Evolutionary conservation across 2,797 vertebrate genomes (phyloP), one percentile per base, ranked within the genome.

Genomic region (Nannoperca australis): DNA sequence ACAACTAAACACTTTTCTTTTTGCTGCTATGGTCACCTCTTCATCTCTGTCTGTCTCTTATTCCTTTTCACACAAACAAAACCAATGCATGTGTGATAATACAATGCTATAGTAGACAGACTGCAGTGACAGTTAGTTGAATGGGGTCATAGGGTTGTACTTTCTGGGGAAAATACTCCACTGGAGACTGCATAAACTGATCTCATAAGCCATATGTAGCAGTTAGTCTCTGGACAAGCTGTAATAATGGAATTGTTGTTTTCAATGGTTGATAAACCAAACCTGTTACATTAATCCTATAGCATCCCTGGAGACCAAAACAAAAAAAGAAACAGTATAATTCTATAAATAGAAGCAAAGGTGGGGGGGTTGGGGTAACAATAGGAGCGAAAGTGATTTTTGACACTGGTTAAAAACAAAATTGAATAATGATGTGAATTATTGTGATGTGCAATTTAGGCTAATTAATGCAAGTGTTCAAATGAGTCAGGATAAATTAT

Each of bases 401-500:
- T 64, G 38, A 40, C 34, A 49, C 7, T 18, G 2, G 15, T 70
- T 60, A 69, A 54, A 53, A 68, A 24, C 7, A 7, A 2, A 56
- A 22, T 22, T 22, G 13, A 12, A 2, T 3, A 60, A 51, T 38
- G 2, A 27, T 27, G 24, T 27, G 24, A 27, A 27, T 27, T 27
- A 27, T 27, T 27, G 24, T 27, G 32, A 80, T 74, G 47, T 67
- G 63, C 40, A 85, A 71, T 75, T 71, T 70, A 36, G 66, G 22
- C 66, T 49, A 74, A 61, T 84, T 73, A 75, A 81, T 76, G 13
- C 1, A 0, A 70, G 44, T 40, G 20, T 70, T 78, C 73, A 22
- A 79, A 66, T 79, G 81, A 87, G 34, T 83, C 70, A 79, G 40
- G 66, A 75, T 20, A 61, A 59, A 77, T 84, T 38, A 88, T 59